These are phyloP conservation scores for Pangasianodon gigas DNA, from an alignment of 2,113 vertebrate genomes.

Conservation along the genomic window DNA sequence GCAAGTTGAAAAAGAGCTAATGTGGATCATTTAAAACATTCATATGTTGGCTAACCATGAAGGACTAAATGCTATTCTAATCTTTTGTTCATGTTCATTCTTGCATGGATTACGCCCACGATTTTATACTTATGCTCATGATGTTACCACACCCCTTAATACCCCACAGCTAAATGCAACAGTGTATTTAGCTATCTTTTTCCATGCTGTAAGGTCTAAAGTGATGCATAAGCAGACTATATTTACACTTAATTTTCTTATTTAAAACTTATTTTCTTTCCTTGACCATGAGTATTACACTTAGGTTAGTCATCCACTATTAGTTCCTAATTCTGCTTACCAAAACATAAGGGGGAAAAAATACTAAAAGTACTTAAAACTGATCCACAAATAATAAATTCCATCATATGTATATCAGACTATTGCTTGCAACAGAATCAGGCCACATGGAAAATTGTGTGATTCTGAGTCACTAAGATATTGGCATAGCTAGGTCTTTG, in stretches of 20 bases:
- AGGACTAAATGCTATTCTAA: neutral
- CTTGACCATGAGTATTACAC: neutral
- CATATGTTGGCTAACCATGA: conserved; percentile 6
- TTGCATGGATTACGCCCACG: neutral
- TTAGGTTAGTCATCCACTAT: neutral
- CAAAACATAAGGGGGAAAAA: neutral
- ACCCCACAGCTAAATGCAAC: neutral
- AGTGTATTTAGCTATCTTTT: conserved; percentile 2
- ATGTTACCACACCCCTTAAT: conserved; percentile 23
- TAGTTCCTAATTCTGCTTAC: neutral
- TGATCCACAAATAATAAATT: neutral
- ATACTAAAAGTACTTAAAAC: neutral
- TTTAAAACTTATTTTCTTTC: neutral
- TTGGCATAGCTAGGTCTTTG: conserved; percentile 16
- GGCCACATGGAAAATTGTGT: conserved; percentile 34
- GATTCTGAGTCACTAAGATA: conserved; percentile 51
- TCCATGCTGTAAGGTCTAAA: neutral
- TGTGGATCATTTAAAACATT: neutral
- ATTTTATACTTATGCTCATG: neutral
- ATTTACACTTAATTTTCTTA: neutral
- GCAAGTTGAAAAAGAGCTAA: neutral
- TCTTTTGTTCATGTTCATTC: conserved; percentile 26
- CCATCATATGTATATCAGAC: neutral
- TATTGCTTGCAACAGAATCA: conserved; percentile 13
- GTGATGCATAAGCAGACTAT: neutral